These are phyloP conservation scores for Agriopis leucophaearia DNA, from an alignment of 2,888 invertebrate species.

Conservation along the genomic window DNA sequence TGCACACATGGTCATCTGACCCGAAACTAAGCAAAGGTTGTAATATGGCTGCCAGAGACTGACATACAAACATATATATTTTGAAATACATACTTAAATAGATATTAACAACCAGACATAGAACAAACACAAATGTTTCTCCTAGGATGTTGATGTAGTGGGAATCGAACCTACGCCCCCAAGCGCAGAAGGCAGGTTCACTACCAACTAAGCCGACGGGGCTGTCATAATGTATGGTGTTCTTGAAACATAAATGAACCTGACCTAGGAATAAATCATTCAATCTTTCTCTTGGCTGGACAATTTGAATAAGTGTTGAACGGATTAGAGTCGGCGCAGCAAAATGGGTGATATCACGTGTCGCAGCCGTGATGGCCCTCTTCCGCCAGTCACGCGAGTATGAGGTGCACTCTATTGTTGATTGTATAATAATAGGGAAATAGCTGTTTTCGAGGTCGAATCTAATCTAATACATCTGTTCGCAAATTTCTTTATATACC, in stretches of 20 bases:
- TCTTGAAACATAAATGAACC: slow-evolving; percentile 5
- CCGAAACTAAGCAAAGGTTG: too few relatives aligned
- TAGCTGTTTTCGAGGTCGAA: slow-evolving; percentile 50
- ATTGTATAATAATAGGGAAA: slow-evolving; percentile 48
- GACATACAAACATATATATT: too few relatives aligned
- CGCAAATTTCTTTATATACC: slow-evolving; percentile 35
- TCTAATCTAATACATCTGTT: slow-evolving; percentile 50
- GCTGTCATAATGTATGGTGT: slow-evolving; percentile 1
- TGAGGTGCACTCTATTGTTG: slow-evolving; percentile 52
- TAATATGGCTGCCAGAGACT: too few relatives aligned
- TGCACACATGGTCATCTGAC: too few relatives aligned
- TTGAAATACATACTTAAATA: too few relatives aligned
- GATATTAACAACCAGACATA: too few relatives aligned
- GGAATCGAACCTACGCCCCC: too few relatives aligned
- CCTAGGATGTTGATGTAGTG: too few relatives aligned
- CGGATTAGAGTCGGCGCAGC: slow-evolving; percentile 4
- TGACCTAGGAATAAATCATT: slow-evolving; percentile 20
- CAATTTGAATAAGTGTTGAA: slow-evolving; percentile 26
- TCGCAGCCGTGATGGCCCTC: slow-evolving; percentile 53
- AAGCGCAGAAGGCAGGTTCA: too few relatives aligned
- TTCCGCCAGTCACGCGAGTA: slow-evolving; percentile 58
- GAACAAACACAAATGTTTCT: too few relatives aligned
- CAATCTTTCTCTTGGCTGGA: slow-evolving; percentile 19
- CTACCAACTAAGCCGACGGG: too few relatives aligned
- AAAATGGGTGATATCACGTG: slow-evolving; percentile 35